Conservation (phyloP, 1,140 invertebrate genomes). For the Capitella teleta region DNA sequence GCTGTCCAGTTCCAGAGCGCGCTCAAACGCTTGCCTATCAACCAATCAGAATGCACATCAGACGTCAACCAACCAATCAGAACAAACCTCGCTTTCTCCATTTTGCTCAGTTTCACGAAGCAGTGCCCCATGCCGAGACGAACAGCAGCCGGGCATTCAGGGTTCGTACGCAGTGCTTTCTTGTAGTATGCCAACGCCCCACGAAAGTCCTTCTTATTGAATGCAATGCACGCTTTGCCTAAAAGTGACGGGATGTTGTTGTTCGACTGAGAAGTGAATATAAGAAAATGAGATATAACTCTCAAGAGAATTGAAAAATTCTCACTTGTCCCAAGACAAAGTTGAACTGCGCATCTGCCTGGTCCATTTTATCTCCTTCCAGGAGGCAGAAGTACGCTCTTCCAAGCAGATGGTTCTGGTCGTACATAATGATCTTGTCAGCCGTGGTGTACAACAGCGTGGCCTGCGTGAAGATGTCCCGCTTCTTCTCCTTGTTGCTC, state of each 20-base stretch:
- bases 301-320: neutral
- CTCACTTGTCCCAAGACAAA: conserved; percentile 77
- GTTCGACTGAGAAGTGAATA: conserved; percentile 54
- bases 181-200: conserved; percentile 95
- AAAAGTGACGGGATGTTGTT: conserved; percentile 88
- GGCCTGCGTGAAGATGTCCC: conserved; percentile 91
- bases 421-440: conserved; percentile 99
- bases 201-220: conserved; percentile 62
- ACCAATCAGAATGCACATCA: conserved; percentile 13
- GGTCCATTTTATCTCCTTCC: conserved; percentile 98
- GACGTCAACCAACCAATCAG: neutral
- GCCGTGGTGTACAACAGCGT: conserved; percentile 93
- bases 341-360: conserved; percentile 99
- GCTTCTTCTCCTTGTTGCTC: conserved; percentile 88
- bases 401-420: conserved; percentile 95
- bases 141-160: conserved; percentile 93
- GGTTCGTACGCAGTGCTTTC: conserved; percentile 89
- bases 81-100: conserved; percentile 76
- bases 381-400: conserved; percentile 94
- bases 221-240: conserved; percentile 91
- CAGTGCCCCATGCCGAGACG: conserved; percentile 92
- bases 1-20: conserved; percentile 81
- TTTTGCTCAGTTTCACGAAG: conserved; percentile 91
- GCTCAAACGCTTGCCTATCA: conserved; percentile 78
- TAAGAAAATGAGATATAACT: neutral